Percentiles rank a stretch among this genome's conserved stretches.
These are phyloP conservation scores for Zoanthus solanderi DNA, from an alignment of 92 coral and sea anemone genomes.

Conservation along the genomic window DNA sequence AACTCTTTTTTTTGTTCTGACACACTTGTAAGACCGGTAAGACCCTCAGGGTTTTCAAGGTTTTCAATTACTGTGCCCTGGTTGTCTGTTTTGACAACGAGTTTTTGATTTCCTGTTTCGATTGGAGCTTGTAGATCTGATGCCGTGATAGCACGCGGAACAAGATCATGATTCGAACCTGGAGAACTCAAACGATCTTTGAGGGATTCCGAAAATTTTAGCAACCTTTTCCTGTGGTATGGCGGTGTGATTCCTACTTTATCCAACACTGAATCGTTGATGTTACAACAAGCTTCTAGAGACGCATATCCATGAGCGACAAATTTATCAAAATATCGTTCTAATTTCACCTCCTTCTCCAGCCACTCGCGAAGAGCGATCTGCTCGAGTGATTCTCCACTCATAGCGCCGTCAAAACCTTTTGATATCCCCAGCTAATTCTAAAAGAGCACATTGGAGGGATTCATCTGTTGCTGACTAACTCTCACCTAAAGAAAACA, in stretches of 20 bases:
- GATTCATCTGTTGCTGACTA: background rate
- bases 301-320: constrained; percentile 79
- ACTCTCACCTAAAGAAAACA: constrained; percentile 25
- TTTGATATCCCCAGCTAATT: constrained; percentile 7
- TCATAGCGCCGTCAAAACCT: constrained; percentile 44
- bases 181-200: constrained; percentile 60
- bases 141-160: constrained; percentile 27
- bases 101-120: constrained; percentile 59
- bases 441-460: constrained; percentile 36
- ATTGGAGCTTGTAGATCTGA: constrained; percentile 28
- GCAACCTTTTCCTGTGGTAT: constrained; percentile 88
- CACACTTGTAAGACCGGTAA: background rate
- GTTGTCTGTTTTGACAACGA: constrained; percentile 36
- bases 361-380: constrained; percentile 87
- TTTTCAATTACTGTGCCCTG: background rate
- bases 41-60: background rate
- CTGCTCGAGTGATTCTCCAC: constrained; percentile 57
- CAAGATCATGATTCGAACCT: constrained; percentile 13
- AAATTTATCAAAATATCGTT: constrained; percentile 89
- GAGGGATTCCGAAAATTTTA: constrained; percentile 71
- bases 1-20: background rate
- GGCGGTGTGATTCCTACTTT: constrained; percentile 75
- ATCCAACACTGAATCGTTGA: constrained; percentile 80
- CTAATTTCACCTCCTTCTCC: constrained; percentile 84
- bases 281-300: constrained; percentile 67